These are phyloP conservation scores for Octodonta nipae DNA, from an alignment of 2,888 invertebrate genomes.

Conservation along the genomic window DNA sequence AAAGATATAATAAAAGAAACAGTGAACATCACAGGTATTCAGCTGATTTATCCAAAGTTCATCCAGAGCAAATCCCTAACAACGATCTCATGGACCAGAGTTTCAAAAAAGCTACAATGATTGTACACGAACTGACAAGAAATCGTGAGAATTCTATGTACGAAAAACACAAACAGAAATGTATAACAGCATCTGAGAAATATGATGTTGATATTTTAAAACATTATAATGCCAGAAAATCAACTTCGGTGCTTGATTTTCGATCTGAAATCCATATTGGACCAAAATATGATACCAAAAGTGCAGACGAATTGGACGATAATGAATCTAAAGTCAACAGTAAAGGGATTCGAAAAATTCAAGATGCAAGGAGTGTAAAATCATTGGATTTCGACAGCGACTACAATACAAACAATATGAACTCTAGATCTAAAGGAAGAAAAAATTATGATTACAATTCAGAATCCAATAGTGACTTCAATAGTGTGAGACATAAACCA, in stretches of 20 bases:
- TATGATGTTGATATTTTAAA: constrained; percentile 31
- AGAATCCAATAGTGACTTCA: constrained; percentile 41
- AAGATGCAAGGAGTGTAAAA: constrained; percentile 50
- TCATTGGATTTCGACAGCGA: constrained; percentile 71
- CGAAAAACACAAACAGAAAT: constrained; percentile 32
- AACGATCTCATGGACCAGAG: constrained; percentile 30
- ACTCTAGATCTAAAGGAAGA: constrained; percentile 7
- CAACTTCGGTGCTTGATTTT: constrained; percentile 44
- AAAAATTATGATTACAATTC: constrained; percentile 43
- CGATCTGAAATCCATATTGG: constrained; percentile 35
- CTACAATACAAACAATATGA: constrained; percentile 20
- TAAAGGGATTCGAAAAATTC: constrained; percentile 24
- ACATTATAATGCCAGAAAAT: constrained; percentile 42
- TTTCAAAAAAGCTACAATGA: constrained; percentile 33
- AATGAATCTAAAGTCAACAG: constrained; percentile 24
- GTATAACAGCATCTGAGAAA: constrained; percentile 32
- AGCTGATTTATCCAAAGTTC: constrained; percentile 19
- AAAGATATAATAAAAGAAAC: constrained; percentile 20
- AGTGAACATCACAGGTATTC: constrained; percentile 17
- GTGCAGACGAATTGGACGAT: constrained; percentile 37
- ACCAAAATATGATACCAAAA: constrained; percentile 30
- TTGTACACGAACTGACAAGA: constrained; percentile 32
- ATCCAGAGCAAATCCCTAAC: constrained; percentile 21
- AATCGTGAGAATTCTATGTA: constrained; percentile 24
- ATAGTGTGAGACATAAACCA: constrained; percentile 48